phyloP scores from a whole-genome alignment of 2,888 invertebrate genomes.

The Tipula confusa region DNA sequence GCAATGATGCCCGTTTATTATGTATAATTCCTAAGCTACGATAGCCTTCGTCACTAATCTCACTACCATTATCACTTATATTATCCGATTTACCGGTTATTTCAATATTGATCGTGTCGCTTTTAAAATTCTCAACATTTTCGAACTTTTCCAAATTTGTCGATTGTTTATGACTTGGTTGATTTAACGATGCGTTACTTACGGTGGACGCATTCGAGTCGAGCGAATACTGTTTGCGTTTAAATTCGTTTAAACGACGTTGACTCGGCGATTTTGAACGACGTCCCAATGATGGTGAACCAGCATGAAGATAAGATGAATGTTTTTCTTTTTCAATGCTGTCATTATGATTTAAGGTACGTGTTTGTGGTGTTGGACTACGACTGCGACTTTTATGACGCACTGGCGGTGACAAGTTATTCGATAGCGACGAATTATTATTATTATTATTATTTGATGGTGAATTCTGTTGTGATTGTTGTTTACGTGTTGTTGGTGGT shows the following conservation, averaged over 20 bases:
- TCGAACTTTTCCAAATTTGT: slow-evolving; percentile 39
- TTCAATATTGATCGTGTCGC: slow-evolving; percentile 36
- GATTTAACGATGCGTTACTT: not conserved
- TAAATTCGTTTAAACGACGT: slow-evolving; percentile 44
- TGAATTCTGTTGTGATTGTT: slow-evolving; percentile 35
- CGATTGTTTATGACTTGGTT: not conserved
- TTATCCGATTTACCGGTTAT: slow-evolving; percentile 52
- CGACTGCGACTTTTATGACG: slow-evolving; percentile 50
- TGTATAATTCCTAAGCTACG: slow-evolving; percentile 70
- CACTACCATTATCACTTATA: slow-evolving; percentile 74
- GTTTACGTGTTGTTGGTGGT: slow-evolving; percentile 47
- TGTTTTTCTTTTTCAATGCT: not conserved
- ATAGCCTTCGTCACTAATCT: slow-evolving; percentile 81
- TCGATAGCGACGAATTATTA: slow-evolving; percentile 40
- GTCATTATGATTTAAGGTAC: slow-evolving; percentile 45
- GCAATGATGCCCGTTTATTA: slow-evolving; percentile 61
- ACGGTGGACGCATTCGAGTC: slow-evolving; percentile 40
- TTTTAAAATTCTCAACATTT: slow-evolving; percentile 35
- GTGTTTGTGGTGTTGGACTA: slow-evolving; percentile 54
- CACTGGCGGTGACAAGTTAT: slow-evolving; percentile 36
- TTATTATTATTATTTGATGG: slow-evolving; percentile 37
- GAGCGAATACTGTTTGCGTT: slow-evolving; percentile 45
- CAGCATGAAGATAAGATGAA: slow-evolving; percentile 31
- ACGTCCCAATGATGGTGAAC: slow-evolving; percentile 42
- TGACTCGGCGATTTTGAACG: slow-evolving; percentile 50